A percentile compares a stretch with the other conserved stretches of the same genome.
Conservation (phyloP, 2,113 vertebrate species). For the Nestor notabilis region DNA sequence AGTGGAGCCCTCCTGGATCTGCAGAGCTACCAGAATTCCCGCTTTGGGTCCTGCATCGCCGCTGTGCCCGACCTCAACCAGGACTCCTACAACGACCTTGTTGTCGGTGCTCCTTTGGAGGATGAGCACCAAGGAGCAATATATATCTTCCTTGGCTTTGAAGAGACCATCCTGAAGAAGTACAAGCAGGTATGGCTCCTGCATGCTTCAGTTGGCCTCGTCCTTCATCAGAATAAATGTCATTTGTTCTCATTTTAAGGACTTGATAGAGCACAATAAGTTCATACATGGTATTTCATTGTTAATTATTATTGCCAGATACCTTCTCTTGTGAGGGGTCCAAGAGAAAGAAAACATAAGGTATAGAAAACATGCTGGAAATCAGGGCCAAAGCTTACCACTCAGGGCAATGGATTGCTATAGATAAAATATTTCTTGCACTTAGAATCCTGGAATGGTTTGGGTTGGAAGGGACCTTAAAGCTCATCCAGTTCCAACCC, state of each 20-base stretch:
- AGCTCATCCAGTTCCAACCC: not conserved
- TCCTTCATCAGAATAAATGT: not conserved
- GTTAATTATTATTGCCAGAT: fast-evolving
- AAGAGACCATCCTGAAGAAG: conserved; percentile 80
- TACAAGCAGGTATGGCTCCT: conserved; percentile 85
- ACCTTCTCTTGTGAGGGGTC: not conserved
- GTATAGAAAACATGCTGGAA: not conserved
- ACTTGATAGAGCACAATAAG: fast-evolving
- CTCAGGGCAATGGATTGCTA: fast-evolving
- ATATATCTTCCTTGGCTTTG: conserved; percentile 88
- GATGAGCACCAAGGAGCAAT: conserved; percentile 89
- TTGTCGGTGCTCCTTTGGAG: conserved; percentile 91
- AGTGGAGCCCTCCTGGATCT: conserved; percentile 83
- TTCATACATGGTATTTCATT: fast-evolving
- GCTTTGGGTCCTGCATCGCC: conserved; percentile 90
- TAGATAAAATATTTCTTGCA: not conserved
- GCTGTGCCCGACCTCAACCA: conserved; percentile 91
- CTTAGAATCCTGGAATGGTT: not conserved
- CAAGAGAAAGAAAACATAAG: fast-evolving
- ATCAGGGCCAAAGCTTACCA: not conserved
- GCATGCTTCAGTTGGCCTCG: fast-evolving
- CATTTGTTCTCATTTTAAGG: fast-evolving
- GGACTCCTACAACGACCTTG: conserved; percentile 90
- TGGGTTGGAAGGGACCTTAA: not conserved
- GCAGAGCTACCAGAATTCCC: conserved; percentile 88